These are phyloP conservation scores for Heliconius sara DNA, from an alignment of 2,888 invertebrate species.

Conservation along the genomic window DNA sequence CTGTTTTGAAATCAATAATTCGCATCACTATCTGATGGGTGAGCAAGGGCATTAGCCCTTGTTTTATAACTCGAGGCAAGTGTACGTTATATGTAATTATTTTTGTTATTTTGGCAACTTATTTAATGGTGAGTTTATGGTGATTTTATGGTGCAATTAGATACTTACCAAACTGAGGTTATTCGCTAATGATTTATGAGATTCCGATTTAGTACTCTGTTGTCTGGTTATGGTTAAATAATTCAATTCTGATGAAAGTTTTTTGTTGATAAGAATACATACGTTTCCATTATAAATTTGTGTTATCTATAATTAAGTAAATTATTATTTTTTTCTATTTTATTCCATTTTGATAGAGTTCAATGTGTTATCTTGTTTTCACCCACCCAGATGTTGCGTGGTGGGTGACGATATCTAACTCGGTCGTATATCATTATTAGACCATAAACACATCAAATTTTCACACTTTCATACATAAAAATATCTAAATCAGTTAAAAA, in stretches of 20 bases:
- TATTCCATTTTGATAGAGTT: background rate
- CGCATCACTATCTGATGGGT: conserved; percentile 46
- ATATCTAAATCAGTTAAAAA: background rate
- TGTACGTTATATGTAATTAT: conserved; percentile 35
- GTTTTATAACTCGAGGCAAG: conserved; percentile 33
- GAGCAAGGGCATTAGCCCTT: conserved; percentile 38
- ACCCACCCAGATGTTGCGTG: conserved; percentile 10
- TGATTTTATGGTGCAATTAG: conserved; percentile 48
- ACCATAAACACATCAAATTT: conserved; percentile 6
- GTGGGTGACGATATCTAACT: conserved; percentile 8
- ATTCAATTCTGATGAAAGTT: conserved; percentile 10
- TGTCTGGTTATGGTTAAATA: conserved; percentile 38
- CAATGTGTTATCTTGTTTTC: conserved; percentile 1
- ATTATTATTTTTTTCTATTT: background rate
- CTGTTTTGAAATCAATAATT: conserved; percentile 51
- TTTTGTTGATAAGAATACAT: too few relatives aligned
- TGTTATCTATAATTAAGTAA: too few relatives aligned
- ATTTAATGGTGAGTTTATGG: conserved; percentile 48
- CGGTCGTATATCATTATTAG: conserved; percentile 14
- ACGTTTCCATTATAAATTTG: too few relatives aligned
- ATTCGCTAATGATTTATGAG: conserved; percentile 46
- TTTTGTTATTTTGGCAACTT: conserved; percentile 48
- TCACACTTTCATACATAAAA: background rate
- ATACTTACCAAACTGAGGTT: conserved; percentile 38
- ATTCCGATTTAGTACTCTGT: conserved; percentile 44